Evolutionary conservation across 37 sponge, comb jelly and placozoan species (phyloP), one percentile per base, ranked within the genome.

Genomic region (Beroe ovata): DNA sequence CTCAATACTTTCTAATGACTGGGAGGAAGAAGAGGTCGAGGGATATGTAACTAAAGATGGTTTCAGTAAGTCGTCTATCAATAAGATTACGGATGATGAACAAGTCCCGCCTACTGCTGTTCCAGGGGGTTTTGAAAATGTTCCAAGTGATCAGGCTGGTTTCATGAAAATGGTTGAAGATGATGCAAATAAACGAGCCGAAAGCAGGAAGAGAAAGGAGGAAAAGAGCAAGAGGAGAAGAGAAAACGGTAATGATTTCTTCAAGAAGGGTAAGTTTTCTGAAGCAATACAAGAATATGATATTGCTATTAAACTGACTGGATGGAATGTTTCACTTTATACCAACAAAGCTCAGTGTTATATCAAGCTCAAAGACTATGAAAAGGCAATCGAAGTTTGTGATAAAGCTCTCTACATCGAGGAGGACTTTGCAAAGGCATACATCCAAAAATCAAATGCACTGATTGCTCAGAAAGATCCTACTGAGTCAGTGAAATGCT

Each of bases 311-410:
- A 39, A 42, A n/a, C 84, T 77, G 1, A 77, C 84, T 32, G 84
- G 84, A 23, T 77, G 84, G 84, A 21, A 77, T 30, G 84, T 77
- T 40, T 77, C 84, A 6, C 47, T 77, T 42, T 77, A 39, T 23
- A 77, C 84, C 18, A 77, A 77, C 84, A 39, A 77, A 54, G 84
- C 84, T 41, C 84, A 77, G 33, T 77, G 84, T 42, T 42, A 40
- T 41, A 77, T 42, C 8, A 39, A 42, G 4, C 8, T 77, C 28
- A 77, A 41, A 39, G 54, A 77, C 22, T 42, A 22, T 77, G 84
- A 77, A 20, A 42, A 77, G 47, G 84, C 84, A 32, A 77, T 77
- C 4, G 84, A 39, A 41, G 84, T 25, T 6, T 77, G 84, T 42
- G 84, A 77, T 35, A 77, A 54, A 25, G 84, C 84, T n/a, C 8